Evolutionary conservation across 2,113 vertebrate species (phyloP), one percentile per base, ranked within the genome.

Genomic region (Sander lucioperca): DNA sequence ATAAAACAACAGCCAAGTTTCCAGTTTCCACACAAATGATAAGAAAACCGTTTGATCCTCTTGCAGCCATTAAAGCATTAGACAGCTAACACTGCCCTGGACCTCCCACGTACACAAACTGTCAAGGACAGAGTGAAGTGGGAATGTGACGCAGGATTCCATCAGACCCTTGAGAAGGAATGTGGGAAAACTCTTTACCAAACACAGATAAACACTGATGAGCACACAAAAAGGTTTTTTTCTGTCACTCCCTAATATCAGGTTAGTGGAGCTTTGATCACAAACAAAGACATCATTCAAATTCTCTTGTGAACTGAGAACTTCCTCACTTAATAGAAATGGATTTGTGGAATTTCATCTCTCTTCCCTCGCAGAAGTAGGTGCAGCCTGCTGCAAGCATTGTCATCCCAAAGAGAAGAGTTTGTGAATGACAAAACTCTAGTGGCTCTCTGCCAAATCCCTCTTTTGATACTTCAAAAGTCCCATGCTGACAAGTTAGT

Each of bases 381-480:
- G 67, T 15, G 82, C 61, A 61, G 80, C 79, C 89, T 64, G 80
- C 87, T 86, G 86, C 23, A 54, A 90, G 74, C 47, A 85, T 85
- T 92, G 91, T 91, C 84, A 79, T 80, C 80, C 80, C 58, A 57
- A 72, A 71, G 83, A 87, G 84, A 65, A 27, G 79, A 89, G 77
- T 86, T 90, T 88, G 87, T 91, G 93, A 94, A 90, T 90, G 89
- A 92, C 85, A 89, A 91, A 89, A 87, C 82, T 90, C 67, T 73
- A 54, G 67, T 90, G 86, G 87, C 79, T 48, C 86, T 86, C 68
- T 74, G 87, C 92, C 91, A 93, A 93, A 93, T 85, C 90, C 88
- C 76, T 75, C 87, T 89, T 90, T 90, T 92, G 88, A 92, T 57
- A 72, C 92, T 93, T 92, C 89, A 88, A 92, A 93, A 91, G 89